phyloP scores from a whole-genome alignment of 2,797 vertebrate genomes.

The Otus scops region DNA sequence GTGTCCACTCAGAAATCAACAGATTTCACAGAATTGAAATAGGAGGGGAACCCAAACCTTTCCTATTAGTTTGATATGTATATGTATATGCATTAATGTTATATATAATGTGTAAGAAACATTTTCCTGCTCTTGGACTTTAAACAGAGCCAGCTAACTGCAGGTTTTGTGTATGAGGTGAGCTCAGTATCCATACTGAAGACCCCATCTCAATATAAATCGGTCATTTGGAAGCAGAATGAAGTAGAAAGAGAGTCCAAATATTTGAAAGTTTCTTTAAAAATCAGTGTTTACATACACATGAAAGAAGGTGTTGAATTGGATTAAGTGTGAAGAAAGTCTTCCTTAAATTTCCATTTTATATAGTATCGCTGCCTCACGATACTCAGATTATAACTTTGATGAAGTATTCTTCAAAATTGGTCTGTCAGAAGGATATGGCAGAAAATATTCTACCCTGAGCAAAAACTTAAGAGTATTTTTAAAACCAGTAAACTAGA shows the following conservation, averaged over 20 bases:
- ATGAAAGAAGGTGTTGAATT: not conserved
- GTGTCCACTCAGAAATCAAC: not conserved
- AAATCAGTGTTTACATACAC: not conserved
- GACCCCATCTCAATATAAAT: not conserved
- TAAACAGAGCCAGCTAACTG: not conserved
- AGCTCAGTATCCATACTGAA: not conserved
- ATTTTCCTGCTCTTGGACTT: not conserved
- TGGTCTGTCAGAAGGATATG: not conserved
- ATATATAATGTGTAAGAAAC: not conserved
- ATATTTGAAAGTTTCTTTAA: not conserved
- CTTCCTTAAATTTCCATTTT: slow-evolving; percentile 2
- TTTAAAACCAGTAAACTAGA: not conserved
- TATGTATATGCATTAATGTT: not conserved
- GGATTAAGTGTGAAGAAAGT: slow-evolving; percentile 2
- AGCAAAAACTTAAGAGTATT: not conserved
- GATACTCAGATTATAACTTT: not conserved
- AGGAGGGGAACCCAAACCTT: not conserved
- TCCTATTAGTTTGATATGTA: not conserved
- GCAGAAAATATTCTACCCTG: not conserved
- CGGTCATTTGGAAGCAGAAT: not conserved
- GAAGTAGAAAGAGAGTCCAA: not conserved
- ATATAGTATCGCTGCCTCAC: not conserved
- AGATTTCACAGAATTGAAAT: not conserved
- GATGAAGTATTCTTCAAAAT: not conserved
- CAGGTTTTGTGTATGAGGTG: not conserved